Evolutionary conservation across 92 coral and sea anemone species (phyloP).

Genomic region (Actinostola sp.): DNA sequence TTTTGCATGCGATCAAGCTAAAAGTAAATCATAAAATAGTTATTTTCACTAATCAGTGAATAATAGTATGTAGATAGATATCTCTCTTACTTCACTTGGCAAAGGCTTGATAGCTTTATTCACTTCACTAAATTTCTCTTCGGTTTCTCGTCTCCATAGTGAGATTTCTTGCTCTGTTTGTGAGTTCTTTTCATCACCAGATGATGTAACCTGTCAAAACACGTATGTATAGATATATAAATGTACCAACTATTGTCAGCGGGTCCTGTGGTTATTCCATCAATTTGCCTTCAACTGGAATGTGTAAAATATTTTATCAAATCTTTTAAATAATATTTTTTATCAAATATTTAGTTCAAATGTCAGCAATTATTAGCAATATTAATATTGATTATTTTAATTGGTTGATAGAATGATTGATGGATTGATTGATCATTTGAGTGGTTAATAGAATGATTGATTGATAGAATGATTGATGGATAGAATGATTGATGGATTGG

Average conservation of each 20-base stretch:
- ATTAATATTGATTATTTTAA: no score
- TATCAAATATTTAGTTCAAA: no score
- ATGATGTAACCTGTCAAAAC: constrained; percentile 56
- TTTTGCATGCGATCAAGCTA: constrained; percentile 68
- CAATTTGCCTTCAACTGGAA: no score
- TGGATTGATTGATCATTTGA: background rate
- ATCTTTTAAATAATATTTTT: no score
- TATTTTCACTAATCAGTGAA: background rate
- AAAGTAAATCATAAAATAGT: background rate
- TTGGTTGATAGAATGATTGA: background rate
- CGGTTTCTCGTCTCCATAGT: constrained; percentile 67
- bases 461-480: constrained; percentile 8
- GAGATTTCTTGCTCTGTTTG: constrained; percentile 47
- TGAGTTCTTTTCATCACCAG: constrained; percentile 54
- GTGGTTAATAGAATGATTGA: background rate
- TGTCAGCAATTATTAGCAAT: no score
- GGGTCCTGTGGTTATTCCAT: no score
- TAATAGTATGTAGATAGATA: no score
- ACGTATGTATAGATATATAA: background rate
- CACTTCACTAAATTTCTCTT: constrained; percentile 59
- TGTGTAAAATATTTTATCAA: no score
- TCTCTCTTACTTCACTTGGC: constrained; percentile 78
- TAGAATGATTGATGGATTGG: background rate
- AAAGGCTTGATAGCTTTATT: constrained; percentile 62
- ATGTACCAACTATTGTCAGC: no score